A percentile compares a stretch with the other conserved stretches of the same genome.
These are phyloP conservation scores for Nannospalax galili DNA, from an alignment of 2,113 vertebrate species.

Conservation along the genomic window DNA sequence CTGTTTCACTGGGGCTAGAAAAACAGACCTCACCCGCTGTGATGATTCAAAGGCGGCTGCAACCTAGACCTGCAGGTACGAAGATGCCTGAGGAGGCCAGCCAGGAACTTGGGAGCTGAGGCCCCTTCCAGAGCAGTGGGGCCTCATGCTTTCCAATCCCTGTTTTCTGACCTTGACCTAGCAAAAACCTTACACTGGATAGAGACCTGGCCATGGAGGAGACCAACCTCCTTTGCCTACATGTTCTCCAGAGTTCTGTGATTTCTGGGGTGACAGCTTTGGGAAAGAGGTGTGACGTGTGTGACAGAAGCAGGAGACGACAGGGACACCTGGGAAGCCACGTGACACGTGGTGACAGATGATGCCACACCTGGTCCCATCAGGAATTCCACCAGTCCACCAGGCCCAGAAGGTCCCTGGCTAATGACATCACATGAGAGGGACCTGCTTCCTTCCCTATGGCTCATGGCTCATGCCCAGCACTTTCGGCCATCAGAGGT, in stretches of 20 bases:
- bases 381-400: fast-evolving
- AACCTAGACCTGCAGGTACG: fast-evolving
- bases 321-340: background rate
- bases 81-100: background rate
- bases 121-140: fast-evolving
- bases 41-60: fast-evolving
- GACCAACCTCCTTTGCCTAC: fast-evolving
- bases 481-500: fast-evolving
- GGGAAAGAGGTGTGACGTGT: too few species aligned
- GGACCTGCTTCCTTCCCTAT: fast-evolving
- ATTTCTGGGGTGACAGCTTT: background rate
- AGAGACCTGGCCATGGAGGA: fast-evolving
- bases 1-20: fast-evolving
- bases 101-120: background rate
- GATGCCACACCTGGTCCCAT: fast-evolving
- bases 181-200: fast-evolving
- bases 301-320: background rate
- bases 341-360: fast-evolving
- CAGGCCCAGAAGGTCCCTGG: fast-evolving
- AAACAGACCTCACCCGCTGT: fast-evolving
- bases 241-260: fast-evolving
- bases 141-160: fast-evolving
- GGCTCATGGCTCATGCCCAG: background rate
- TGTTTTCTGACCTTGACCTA: fast-evolving
- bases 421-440: fast-evolving